These are phyloP conservation scores for Leptothorax acervorum DNA, from an alignment of 2,888 invertebrate species.

Conservation along the genomic window DNA sequence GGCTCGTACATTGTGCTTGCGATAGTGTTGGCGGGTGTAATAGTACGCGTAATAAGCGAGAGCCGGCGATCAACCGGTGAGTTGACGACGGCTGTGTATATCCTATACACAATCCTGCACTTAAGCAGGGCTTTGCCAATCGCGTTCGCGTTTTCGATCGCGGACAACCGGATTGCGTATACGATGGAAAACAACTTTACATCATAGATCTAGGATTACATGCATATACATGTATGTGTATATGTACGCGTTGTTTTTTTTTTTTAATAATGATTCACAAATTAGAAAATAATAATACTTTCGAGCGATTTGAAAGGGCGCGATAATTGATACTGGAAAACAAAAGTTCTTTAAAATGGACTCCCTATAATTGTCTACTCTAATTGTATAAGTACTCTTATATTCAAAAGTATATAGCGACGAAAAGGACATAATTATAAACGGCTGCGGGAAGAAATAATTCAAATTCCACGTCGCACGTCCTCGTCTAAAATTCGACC, in stretches of 20 bases:
- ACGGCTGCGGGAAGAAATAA: conserved; percentile 60
- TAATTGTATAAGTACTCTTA: neutral
- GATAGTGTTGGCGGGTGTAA: conserved; percentile 57
- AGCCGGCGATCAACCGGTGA: conserved; percentile 66
- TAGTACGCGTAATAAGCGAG: conserved; percentile 66
- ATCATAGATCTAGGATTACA: neutral
- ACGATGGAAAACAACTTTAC: conserved; percentile 54
- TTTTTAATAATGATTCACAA: neutral
- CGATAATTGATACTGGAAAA: neutral
- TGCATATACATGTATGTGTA: neutral
- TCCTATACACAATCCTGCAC: conserved; percentile 78
- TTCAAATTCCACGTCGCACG: conserved; percentile 70
- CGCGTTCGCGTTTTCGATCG: conserved; percentile 51
- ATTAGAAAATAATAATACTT: neutral
- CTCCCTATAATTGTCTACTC: neutral
- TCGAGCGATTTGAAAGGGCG: neutral
- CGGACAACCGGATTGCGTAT: conserved; percentile 30
- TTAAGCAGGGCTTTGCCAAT: conserved; percentile 71
- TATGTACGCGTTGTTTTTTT: neutral
- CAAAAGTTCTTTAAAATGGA: neutral
- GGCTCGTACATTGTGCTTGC: conserved; percentile 54
- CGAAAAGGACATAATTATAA: neutral
- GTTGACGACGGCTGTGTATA: conserved; percentile 32
- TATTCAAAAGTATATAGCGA: neutral
- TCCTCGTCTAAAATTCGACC: conserved; percentile 70